Percentiles rank a stretch among this genome's conserved stretches.
These are phyloP conservation scores for Andricus curvator DNA, from an alignment of 2,888 invertebrate species.

Conservation along the genomic window DNA sequence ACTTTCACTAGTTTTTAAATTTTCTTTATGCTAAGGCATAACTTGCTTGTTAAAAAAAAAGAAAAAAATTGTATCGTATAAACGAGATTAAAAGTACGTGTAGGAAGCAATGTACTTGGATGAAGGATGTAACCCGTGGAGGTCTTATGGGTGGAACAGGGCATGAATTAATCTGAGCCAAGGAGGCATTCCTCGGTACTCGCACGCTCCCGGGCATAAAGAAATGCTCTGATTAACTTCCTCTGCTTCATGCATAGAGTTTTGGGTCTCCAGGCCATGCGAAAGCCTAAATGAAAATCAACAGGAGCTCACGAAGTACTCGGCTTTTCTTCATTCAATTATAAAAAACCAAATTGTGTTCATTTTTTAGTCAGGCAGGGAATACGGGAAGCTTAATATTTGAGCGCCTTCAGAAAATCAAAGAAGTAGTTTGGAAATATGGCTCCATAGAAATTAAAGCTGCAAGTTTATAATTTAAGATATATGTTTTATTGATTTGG, in stretches of 20 bases:
- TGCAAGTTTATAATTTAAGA: neutral
- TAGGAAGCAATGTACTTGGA: neutral
- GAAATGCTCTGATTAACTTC: constrained; percentile 66
- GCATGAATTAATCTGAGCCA: constrained; percentile 55
- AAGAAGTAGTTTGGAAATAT: neutral
- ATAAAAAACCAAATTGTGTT: neutral
- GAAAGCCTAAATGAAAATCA: neutral
- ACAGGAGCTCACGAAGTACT: neutral
- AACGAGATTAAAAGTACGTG: neutral
- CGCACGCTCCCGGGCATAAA: constrained; percentile 60
- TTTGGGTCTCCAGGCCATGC: constrained; percentile 48
- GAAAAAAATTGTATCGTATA: neutral
- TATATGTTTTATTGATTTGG: no score
- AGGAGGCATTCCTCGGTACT: constrained; percentile 56
- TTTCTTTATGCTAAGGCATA: neutral
- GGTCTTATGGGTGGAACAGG: constrained; percentile 44
- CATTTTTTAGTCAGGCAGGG: neutral
- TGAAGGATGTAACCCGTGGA: constrained; percentile 7
- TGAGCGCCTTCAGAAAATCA: neutral
- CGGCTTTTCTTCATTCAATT: neutral
- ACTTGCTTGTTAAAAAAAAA: neutral
- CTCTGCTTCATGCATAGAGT: constrained; percentile 13
- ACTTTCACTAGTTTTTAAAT: no score
- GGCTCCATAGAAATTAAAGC: neutral
- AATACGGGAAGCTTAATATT: neutral